A percentile compares a stretch with the other conserved stretches of the same genome.
Conservation (phyloP, 2,888 invertebrate genomes). For the Spodoptera littoralis region DNA sequence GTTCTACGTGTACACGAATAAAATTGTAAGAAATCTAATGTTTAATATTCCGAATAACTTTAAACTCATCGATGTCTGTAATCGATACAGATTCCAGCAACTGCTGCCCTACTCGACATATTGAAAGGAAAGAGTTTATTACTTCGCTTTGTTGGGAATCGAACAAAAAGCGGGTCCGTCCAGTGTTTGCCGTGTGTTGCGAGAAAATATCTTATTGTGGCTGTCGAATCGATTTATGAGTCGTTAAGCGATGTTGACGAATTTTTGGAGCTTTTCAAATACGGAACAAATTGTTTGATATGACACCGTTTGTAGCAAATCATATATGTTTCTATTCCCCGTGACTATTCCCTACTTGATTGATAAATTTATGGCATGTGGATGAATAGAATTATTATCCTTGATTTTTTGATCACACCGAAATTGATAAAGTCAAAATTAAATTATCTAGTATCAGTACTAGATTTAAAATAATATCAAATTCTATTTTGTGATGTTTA, state of each 20-base stretch:
- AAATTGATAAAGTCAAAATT: too few relatives aligned
- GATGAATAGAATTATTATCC: too few relatives aligned
- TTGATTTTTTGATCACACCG: too few relatives aligned
- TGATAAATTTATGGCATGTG: too few relatives aligned
- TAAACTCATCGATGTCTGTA: slow-evolving; percentile 26
- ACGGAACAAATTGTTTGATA: slow-evolving; percentile 2
- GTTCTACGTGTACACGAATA: too few relatives aligned
- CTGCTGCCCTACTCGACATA: slow-evolving; percentile 50
- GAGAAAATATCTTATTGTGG: slow-evolving; percentile 53
- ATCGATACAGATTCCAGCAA: slow-evolving; percentile 53
- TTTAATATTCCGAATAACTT: slow-evolving; percentile 17
- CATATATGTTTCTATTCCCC: background rate
- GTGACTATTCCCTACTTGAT: too few relatives aligned
- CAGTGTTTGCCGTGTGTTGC: slow-evolving; percentile 50
- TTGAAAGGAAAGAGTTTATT: slow-evolving; percentile 63
- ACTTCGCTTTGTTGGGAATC: slow-evolving; percentile 57
- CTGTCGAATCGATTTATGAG: slow-evolving; percentile 45
- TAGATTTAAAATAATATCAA: too few relatives aligned
- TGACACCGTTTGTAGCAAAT: background rate
- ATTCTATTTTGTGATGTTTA: too few relatives aligned
- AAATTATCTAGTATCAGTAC: too few relatives aligned
- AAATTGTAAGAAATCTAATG: slow-evolving; percentile 3
- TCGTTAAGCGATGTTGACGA: slow-evolving; percentile 32
- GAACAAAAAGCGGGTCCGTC: slow-evolving; percentile 48
- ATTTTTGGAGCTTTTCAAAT: slow-evolving; percentile 14